Conservation (phyloP, 2,888 invertebrate species). For the Itoplectis maculator region DNA sequence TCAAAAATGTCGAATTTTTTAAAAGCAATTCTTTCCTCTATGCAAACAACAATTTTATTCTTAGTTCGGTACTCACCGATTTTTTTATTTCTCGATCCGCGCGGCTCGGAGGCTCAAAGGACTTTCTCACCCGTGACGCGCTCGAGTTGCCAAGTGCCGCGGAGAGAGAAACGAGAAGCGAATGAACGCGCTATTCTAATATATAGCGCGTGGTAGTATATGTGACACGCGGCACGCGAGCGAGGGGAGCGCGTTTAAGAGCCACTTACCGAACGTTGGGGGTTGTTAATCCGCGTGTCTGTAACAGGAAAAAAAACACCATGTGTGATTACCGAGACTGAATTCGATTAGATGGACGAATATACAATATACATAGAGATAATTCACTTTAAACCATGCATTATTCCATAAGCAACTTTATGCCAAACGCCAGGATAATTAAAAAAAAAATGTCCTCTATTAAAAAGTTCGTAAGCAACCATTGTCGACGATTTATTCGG, state of each 20-base stretch:
- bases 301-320: slow-evolving; percentile 46
- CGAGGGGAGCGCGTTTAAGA: slow-evolving; percentile 37
- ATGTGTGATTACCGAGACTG: slow-evolving; percentile 26
- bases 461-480: too few species aligned
- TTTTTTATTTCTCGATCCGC: slow-evolving; percentile 52
- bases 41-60: too few species aligned
- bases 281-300: slow-evolving; percentile 44
- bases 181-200: slow-evolving; percentile 37
- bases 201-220: neutral
- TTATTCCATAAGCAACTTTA: too few species aligned
- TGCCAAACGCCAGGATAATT: too few species aligned
- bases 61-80: neutral
- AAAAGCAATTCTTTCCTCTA: too few species aligned
- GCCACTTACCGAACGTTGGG: slow-evolving; percentile 52
- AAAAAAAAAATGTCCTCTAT: too few species aligned
- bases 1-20: too few species aligned
- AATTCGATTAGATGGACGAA: slow-evolving; percentile 14
- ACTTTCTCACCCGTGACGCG: slow-evolving; percentile 70
- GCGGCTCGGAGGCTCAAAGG: slow-evolving; percentile 70
- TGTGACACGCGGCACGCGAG: neutral
- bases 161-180: slow-evolving; percentile 1
- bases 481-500: neutral
- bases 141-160: slow-evolving; percentile 45
- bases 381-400: too few species aligned
- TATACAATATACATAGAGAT: neutral